phyloP scores from a whole-genome alignment of 2,888 invertebrate species.

The Epistrophe eligans region DNA sequence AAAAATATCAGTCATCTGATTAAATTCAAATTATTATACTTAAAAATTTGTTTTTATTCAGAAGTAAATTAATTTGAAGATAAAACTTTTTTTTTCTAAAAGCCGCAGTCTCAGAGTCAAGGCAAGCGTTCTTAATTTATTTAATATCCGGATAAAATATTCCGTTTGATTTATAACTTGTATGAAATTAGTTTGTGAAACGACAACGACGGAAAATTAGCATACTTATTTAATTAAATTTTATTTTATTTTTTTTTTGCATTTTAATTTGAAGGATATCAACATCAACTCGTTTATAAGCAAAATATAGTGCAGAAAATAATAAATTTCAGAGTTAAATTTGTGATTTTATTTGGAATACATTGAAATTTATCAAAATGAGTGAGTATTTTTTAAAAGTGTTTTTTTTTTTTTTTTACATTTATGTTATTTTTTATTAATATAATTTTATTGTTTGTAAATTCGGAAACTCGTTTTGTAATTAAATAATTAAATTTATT shows the following conservation, averaged over 20 bases:
- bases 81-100: not conserved
- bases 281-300: not conserved
- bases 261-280: conserved; percentile 35
- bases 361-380: conserved; percentile 41
- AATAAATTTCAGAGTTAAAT: conserved; percentile 21
- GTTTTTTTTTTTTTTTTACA: not conserved
- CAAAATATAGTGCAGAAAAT: not conserved
- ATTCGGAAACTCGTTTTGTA: too few relatives aligned
- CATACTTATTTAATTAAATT: conserved; percentile 10
- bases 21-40: not conserved
- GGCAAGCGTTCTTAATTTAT: conserved; percentile 47
- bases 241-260: conserved; percentile 3
- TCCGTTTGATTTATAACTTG: not conserved
- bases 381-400: conserved; percentile 45
- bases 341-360: conserved; percentile 6
- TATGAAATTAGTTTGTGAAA: conserved; percentile 6
- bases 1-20: not conserved
- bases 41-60: not conserved
- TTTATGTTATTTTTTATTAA: not conserved
- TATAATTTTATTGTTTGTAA: not conserved
- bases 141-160: conserved; percentile 23
- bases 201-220: not conserved
- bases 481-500: too few relatives aligned
- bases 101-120: conserved; percentile 45
- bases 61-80: not conserved